Conservation (phyloP, 1,140 invertebrate species). For the Andrena cerasifolii region DNA sequence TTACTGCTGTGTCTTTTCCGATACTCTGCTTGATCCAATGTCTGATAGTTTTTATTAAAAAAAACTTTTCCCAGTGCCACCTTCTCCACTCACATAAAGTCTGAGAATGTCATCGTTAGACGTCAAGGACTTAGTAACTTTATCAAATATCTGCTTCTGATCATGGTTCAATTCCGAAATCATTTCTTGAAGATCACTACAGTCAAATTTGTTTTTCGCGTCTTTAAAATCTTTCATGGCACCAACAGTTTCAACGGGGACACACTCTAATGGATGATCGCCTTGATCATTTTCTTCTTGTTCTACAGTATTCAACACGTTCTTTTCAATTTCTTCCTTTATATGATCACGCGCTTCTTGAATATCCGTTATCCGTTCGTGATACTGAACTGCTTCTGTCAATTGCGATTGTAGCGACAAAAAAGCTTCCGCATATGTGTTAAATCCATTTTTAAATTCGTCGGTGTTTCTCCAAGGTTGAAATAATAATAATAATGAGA, state of each 20-base stretch:
- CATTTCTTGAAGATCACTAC: conserved; percentile 40
- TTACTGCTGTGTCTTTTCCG: conserved; percentile 63
- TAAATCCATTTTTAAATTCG: not conserved
- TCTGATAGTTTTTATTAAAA: too few relatives aligned
- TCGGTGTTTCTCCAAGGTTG: conserved; percentile 55
- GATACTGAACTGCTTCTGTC: conserved; percentile 51
- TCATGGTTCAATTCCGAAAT: conserved; percentile 57
- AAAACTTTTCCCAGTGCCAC: conserved; percentile 49
- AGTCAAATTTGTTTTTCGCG: conserved; percentile 34
- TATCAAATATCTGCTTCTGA: conserved; percentile 56
- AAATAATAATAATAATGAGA: conserved; percentile 57
- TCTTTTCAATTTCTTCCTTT: conserved; percentile 49
- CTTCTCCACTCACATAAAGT: conserved; percentile 44
- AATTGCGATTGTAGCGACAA: conserved; percentile 4
- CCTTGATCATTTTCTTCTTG: conserved; percentile 14
- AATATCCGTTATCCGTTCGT: conserved; percentile 43
- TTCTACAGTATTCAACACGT: conserved; percentile 14
- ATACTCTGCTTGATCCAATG: too few relatives aligned
- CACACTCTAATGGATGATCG: conserved; percentile 37
- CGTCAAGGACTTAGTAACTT: conserved; percentile 24
- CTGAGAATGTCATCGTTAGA: conserved; percentile 27
- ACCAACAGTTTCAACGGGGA: conserved; percentile 47
- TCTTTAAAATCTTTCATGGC: conserved; percentile 58
- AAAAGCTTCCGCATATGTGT: conserved; percentile 57
- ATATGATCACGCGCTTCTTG: conserved; percentile 45